These are phyloP conservation scores for Lates calcarifer DNA, from an alignment of 2,113 vertebrate species.

Conservation along the genomic window DNA sequence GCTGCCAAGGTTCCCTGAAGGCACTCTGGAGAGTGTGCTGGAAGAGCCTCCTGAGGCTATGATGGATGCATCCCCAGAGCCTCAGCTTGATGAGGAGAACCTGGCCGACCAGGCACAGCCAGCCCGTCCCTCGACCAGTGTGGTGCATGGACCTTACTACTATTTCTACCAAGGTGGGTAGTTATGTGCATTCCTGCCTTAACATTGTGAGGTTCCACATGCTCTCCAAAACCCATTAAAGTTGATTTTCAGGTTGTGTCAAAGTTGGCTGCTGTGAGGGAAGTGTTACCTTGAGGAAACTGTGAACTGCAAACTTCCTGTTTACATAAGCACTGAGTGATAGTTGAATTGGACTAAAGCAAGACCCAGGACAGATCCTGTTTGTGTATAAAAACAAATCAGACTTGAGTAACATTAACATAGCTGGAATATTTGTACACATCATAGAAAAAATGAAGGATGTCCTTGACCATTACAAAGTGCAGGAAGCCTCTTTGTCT, in stretches of 20 bases:
- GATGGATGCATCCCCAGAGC: slow-evolving; percentile 62
- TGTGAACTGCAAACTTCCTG: not conserved
- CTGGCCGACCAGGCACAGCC: slow-evolving; percentile 67
- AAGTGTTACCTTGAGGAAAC: not conserved
- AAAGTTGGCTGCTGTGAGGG: not conserved
- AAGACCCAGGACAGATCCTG: not conserved
- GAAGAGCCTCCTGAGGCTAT: slow-evolving; percentile 70
- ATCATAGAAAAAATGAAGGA: not conserved
- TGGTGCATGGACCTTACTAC: slow-evolving; percentile 90
- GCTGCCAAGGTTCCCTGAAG: slow-evolving; percentile 50
- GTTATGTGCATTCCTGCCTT: not conserved
- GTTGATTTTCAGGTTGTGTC: not conserved
- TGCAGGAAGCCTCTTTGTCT: slow-evolving; percentile 2
- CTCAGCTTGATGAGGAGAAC: slow-evolving; percentile 64
- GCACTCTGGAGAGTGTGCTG: slow-evolving; percentile 74
- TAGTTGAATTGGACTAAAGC: not conserved
- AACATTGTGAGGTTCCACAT: too few relatives aligned
- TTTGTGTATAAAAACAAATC: not conserved
- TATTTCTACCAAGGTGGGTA: slow-evolving; percentile 97
- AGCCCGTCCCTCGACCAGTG: slow-evolving; percentile 67
- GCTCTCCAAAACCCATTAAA: too few relatives aligned
- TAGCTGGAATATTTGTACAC: not conserved
- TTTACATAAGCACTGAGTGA: not conserved
- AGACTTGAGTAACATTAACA: not conserved
- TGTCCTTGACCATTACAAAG: not conserved